phyloP scores from a whole-genome alignment of 2,888 invertebrate genomes.

The Boloria euphrosyne region DNA sequence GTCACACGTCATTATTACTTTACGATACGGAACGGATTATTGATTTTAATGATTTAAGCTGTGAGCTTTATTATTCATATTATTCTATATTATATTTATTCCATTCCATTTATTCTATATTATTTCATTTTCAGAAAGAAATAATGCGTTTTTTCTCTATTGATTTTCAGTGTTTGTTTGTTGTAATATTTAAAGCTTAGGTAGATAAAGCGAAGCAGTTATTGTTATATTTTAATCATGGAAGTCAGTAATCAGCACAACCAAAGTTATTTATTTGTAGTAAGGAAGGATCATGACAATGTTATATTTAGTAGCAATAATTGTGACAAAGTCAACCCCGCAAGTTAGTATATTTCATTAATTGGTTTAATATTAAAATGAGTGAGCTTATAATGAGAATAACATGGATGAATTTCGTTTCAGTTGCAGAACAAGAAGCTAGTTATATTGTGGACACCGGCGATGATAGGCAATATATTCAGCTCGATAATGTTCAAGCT shows the following conservation, averaged over 20 bases:
- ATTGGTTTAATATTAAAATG: too few species aligned
- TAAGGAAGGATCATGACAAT: constrained; percentile 74
- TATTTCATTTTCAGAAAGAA: too few species aligned
- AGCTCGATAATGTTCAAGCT: constrained; percentile 54
- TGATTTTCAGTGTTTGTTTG: background rate
- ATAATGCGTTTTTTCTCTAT: too few species aligned
- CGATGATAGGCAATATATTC: constrained; percentile 62
- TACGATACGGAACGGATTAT: too few species aligned
- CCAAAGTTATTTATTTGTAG: constrained; percentile 75
- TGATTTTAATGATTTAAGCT: too few species aligned
- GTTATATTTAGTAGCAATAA: constrained; percentile 72
- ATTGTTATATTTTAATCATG: constrained; percentile 46
- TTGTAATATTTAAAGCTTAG: too few species aligned
- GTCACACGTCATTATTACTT: too few species aligned
- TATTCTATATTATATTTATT: too few species aligned
- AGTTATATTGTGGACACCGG: constrained; percentile 61
- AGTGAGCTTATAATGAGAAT: too few species aligned
- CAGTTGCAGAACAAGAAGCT: constrained; percentile 63
- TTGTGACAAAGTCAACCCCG: constrained; percentile 66
- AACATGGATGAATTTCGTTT: constrained; percentile 16
- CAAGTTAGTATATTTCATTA: constrained; percentile 53
- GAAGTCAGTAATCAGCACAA: constrained; percentile 64
- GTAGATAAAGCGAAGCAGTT: too few species aligned
- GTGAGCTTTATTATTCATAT: too few species aligned
- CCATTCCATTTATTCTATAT: too few species aligned